Conservation (phyloP, 2,797 vertebrate genomes). For the Cyclura pinguis region DNA sequence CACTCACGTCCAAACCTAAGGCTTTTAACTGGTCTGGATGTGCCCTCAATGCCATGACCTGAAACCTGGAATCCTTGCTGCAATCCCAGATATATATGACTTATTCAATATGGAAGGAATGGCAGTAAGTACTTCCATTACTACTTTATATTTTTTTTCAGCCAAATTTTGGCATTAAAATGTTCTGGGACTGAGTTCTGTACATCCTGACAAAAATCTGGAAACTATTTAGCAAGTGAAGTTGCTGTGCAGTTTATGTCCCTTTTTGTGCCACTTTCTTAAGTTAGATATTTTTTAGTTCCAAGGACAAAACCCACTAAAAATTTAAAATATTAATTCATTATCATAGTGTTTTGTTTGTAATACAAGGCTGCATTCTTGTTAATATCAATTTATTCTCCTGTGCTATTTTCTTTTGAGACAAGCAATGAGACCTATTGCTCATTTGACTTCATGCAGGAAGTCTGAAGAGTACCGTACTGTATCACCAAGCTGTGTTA, state of each 20-base stretch:
- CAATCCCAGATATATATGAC: background rate
- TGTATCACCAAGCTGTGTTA: background rate
- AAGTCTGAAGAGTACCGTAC: background rate
- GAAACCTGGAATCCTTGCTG: background rate
- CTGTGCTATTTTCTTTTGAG: background rate
- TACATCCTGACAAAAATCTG: background rate
- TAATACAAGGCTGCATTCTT: background rate
- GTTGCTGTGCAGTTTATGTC: background rate
- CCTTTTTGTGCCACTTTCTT: background rate
- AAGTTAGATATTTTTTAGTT: slow-evolving; percentile 2
- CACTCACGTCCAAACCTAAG: too few relatives aligned
- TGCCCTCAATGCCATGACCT: background rate
- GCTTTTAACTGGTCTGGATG: background rate
- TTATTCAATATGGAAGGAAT: background rate
- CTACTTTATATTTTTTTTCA: background rate
- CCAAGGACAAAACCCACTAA: background rate
- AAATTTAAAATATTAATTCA: slow-evolving; percentile 11
- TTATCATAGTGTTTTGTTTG: background rate
- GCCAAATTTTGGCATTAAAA: background rate
- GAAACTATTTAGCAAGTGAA: background rate
- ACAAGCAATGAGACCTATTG: background rate
- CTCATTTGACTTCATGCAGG: slow-evolving; percentile 19
- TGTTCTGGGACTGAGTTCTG: background rate
- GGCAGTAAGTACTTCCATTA: background rate
- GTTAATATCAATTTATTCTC: background rate